Conservation (phyloP, 2,888 invertebrate species). For the Nomada ruficornis region DNA sequence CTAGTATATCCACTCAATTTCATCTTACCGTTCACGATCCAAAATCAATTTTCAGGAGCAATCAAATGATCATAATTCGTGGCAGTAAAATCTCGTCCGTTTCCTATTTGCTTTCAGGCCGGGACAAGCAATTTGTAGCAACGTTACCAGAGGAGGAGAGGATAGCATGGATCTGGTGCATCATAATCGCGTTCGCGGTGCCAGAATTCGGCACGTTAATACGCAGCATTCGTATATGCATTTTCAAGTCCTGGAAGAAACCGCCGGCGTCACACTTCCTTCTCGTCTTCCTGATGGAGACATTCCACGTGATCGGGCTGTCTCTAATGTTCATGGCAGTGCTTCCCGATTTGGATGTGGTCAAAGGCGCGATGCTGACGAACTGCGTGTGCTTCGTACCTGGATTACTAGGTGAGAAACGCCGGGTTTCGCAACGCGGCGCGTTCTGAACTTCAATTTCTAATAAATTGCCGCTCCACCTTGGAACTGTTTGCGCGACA, state of each 20-base stretch:
- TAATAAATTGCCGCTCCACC: background rate
- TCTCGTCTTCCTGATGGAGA: constrained; percentile 92
- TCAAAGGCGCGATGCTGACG: constrained; percentile 97
- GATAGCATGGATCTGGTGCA: constrained; percentile 96
- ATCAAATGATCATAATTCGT: no score
- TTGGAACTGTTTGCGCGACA: background rate
- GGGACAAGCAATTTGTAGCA: constrained; percentile 94
- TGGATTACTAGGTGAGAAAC: constrained; percentile 87
- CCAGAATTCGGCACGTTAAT: constrained; percentile 96
- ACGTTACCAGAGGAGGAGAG: constrained; percentile 93
- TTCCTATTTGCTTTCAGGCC: constrained; percentile 86
- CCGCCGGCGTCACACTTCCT: constrained; percentile 89
- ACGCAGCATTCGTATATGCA: constrained; percentile 93
- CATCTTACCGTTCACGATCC: no score
- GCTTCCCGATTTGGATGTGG: constrained; percentile 96
- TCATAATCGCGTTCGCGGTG: constrained; percentile 93
- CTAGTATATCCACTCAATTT: no score
- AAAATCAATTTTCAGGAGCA: no score
- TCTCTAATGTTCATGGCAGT: constrained; percentile 94
- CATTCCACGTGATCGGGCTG: constrained; percentile 94
- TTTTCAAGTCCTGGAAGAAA: constrained; percentile 94
- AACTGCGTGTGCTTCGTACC: constrained; percentile 98
- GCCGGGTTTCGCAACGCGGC: background rate
- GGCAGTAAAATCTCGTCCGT: no score
- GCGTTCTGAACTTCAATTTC: background rate